Percentiles rank a stretch among this genome's conserved stretches.
phyloP scores from a whole-genome alignment of 2,797 vertebrate species.

The Rhabdomys pumilio region DNA sequence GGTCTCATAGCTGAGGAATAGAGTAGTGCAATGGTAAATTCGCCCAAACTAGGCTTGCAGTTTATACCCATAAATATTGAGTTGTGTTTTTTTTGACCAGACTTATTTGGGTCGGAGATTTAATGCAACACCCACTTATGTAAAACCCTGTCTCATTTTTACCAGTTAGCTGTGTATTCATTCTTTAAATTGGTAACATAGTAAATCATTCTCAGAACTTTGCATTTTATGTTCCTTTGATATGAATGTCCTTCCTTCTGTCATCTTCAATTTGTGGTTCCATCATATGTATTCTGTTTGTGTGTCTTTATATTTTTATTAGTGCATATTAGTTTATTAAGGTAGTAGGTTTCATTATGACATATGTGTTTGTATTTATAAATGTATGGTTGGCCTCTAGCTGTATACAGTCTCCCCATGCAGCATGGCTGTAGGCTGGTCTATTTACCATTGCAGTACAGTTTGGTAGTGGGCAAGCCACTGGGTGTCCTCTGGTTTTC shows the following conservation, averaged over 20 bases:
- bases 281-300: neutral
- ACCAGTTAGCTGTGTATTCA: neutral
- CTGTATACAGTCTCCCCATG: neutral
- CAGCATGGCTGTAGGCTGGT: neutral
- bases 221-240: neutral
- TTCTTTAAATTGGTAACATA: neutral
- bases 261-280: neutral
- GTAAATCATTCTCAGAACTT: constrained; percentile 27
- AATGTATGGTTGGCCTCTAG: neutral
- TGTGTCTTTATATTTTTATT: neutral
- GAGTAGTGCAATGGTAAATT: too few species aligned
- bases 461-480: neutral
- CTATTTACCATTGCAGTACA: neutral
- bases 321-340: neutral
- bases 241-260: neutral
- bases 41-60: too few species aligned
- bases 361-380: too few species aligned
- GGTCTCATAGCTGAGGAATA: too few species aligned
- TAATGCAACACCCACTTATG: neutral
- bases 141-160: neutral
- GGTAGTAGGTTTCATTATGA: neutral
- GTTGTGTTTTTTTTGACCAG: too few species aligned
- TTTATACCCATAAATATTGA: too few species aligned
- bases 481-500: neutral
- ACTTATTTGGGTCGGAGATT: too few species aligned